Percentiles rank a stretch among this genome's conserved stretches.
These are phyloP conservation scores for Tanypteryx hageni DNA, from an alignment of 2,888 invertebrate species.

Conservation along the genomic window DNA sequence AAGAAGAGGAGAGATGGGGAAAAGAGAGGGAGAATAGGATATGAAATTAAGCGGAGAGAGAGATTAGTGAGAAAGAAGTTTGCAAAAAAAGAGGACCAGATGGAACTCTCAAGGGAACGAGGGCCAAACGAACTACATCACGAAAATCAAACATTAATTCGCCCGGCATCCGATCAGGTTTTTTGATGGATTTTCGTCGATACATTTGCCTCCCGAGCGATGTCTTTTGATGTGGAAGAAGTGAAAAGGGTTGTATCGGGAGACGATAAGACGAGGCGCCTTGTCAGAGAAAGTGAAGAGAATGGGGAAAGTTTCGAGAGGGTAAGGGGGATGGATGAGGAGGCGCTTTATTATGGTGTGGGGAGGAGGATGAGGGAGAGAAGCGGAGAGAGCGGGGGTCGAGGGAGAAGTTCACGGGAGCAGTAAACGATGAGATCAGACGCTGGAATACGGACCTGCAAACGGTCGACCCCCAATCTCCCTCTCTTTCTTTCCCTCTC, in stretches of 20 bases:
- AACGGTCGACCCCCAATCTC: background rate
- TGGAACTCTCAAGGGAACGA: background rate
- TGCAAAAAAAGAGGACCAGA: background rate
- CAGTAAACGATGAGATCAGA: slow-evolving; percentile 57
- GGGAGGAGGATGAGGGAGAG: background rate
- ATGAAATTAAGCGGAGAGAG: background rate
- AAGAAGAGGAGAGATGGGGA: background rate
- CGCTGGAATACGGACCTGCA: slow-evolving; percentile 13
- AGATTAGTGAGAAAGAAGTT: background rate
- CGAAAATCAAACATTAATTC: background rate
- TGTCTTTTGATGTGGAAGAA: slow-evolving; percentile 33
- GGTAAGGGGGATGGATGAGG: background rate
- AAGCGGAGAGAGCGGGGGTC: background rate
- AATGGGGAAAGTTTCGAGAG: background rate
- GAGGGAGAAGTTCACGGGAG: background rate
- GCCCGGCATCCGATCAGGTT: background rate
- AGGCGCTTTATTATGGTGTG: background rate
- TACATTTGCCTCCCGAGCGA: background rate
- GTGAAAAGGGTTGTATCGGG: slow-evolving; percentile 24
- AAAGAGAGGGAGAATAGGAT: background rate
- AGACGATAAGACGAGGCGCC: slow-evolving; percentile 6
- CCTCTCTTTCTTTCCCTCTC: background rate
- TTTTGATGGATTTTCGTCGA: slow-evolving; percentile 7
- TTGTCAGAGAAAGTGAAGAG: background rate
- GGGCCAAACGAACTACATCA: background rate